Conservation (phyloP, 1,140 invertebrate genomes). For the Drosophila neocordata region DNA sequence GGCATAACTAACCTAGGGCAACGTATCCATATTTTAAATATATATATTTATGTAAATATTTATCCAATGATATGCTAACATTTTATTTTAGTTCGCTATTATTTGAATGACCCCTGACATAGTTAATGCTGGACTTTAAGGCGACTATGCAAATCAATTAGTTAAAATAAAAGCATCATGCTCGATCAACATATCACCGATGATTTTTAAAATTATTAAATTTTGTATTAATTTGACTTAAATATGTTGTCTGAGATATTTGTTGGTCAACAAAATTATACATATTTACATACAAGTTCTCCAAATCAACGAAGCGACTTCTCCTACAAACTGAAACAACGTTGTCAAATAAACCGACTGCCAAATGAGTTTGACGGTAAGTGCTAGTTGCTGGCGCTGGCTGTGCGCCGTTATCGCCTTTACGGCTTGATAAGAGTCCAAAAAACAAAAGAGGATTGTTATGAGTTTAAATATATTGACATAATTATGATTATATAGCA, state of each 20-base stretch:
- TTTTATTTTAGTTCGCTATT: conserved; percentile 17
- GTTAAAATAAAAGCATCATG: conserved; percentile 29
- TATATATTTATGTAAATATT: background rate
- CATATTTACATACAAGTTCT: conserved; percentile 50
- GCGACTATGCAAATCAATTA: conserved; percentile 42
- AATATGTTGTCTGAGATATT: conserved; percentile 14
- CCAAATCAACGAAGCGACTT: conserved; percentile 30
- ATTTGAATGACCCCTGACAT: conserved; percentile 63
- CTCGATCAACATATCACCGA: background rate
- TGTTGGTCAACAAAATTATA: background rate
- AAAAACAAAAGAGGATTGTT: conserved; percentile 34
- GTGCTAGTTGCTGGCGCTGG: background rate
- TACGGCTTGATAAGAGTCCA: conserved; percentile 36
- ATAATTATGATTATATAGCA: conserved; percentile 21
- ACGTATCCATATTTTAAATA: conserved; percentile 26
- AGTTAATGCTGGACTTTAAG: conserved; percentile 29
- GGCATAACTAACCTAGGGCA: conserved; percentile 48
- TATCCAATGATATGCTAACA: conserved; percentile 6
- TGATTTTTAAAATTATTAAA: conserved; percentile 41
- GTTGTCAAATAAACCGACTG: conserved; percentile 48
- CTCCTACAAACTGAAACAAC: conserved; percentile 38
- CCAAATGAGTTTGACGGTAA: background rate
- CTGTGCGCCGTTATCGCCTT: conserved; percentile 34
- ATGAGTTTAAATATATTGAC: conserved; percentile 15
- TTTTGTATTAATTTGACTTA: conserved; percentile 43